Percentiles rank a stretch among this genome's conserved stretches.
Conservation (phyloP, 2,113 vertebrate species). For the Symphodus melops region DNA sequence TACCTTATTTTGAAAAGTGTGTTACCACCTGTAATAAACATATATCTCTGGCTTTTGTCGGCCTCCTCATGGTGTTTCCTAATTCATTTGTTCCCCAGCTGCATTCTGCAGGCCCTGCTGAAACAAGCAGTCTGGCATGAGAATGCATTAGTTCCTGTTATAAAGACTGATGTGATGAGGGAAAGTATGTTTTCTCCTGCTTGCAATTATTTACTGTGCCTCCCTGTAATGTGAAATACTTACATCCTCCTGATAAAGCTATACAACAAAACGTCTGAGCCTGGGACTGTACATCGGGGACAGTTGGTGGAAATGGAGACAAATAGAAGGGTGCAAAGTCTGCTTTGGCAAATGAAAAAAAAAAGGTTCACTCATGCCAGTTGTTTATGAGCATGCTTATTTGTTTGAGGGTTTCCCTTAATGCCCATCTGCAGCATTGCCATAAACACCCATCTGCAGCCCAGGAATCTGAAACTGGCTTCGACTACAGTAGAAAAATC, state of each 20-base stretch:
- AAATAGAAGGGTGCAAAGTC: constrained; percentile 51
- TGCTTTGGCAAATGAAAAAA: constrained; percentile 52
- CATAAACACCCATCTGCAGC: constrained; percentile 73
- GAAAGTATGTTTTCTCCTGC: constrained; percentile 21
- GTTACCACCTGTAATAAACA: constrained; percentile 46
- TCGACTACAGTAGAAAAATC: constrained; percentile 54
- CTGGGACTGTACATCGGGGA: constrained; percentile 48
- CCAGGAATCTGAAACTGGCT: constrained; percentile 56
- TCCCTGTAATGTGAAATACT: constrained; percentile 36
- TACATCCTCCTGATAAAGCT: constrained; percentile 62
- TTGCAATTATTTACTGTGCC: constrained; percentile 65
- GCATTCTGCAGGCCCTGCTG: constrained; percentile 23
- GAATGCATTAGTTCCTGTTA: constrained; percentile 61
- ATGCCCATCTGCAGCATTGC: constrained; percentile 59
- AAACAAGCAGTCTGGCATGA: constrained; percentile 56
- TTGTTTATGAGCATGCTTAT: constrained; percentile 60
- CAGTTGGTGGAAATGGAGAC: constrained; percentile 39
- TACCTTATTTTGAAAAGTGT: constrained; percentile 55
- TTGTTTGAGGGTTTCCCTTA: constrained; percentile 69
- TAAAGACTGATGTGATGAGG: constrained; percentile 59
- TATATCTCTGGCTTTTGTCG: constrained; percentile 35
- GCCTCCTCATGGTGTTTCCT: constrained; percentile 41
- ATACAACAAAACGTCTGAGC: constrained; percentile 33
- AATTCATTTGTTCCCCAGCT: constrained; percentile 47
- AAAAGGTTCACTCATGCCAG: constrained; percentile 54